Evolutionary conservation across 2,888 invertebrate species (phyloP), one percentile per base, ranked within the genome.

Genomic region (Eupeodes latifasciatus): DNA sequence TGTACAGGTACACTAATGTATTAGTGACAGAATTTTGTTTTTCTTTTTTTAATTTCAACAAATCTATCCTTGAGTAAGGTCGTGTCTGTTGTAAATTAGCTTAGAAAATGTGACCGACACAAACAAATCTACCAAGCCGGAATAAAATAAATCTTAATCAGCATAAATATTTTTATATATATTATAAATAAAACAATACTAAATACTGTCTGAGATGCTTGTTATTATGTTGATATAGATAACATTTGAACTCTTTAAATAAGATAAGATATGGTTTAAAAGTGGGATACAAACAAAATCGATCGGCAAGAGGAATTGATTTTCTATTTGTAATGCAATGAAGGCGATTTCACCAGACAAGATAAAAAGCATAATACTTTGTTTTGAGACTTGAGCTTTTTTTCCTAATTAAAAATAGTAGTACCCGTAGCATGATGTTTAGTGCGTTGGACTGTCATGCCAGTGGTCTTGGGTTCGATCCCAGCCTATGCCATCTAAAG

Each of bases 311-410:
- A 27, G 27, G 40, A 16, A 61, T 1, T 16, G n/a, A 44, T 44
- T 64, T 47, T 10, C 19, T 47, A 6, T 27, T 27, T 27, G 27
- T 27, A 27, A 27, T 27, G 27, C 27, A 1, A 1, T 27, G 27
- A 27, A 27, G 27, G 2, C 27, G 27, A 27, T 27, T 27, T 27
- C 3, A 27, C 27, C 27, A 27, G 2, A 27, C 27, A 27, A 27
- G 27, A 27, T 27, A 27, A 27, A 27, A 55, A 9, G 19, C 53
- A 16, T 55, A 19, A 6, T 47, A 19, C 10, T 34, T 36, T 11
- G 44, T 78, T 64, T 47, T 40, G 64, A 71, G 64, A 6, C 6
- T 40, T 61, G 44, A 75, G 75, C 74, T 81, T 85, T 81, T 64
- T 62, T 67, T 78, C 66, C 51, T 11, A 10, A 55, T 74, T 62